These are phyloP conservation scores for Halcyon leucocephala DNA, from an alignment of 2,797 vertebrate species.

Conservation along the genomic window DNA sequence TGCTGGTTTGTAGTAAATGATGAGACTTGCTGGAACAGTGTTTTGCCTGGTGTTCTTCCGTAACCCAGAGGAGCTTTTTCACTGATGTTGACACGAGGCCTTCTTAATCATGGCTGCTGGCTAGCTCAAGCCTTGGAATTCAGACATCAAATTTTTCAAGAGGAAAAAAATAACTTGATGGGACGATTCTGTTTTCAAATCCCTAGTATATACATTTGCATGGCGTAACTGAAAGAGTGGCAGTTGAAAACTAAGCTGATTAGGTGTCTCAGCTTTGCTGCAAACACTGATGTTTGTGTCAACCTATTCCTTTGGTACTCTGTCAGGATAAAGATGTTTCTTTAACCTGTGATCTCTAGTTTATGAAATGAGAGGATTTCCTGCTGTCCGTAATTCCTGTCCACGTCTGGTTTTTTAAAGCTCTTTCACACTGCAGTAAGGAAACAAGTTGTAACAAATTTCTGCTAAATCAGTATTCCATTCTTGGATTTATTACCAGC, in stretches of 20 bases:
- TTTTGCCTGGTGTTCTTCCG: not conserved
- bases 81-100: not conserved
- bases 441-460: not conserved
- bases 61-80: not conserved
- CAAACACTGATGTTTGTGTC: not conserved
- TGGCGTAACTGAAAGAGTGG: not conserved
- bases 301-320: not conserved
- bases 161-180: not conserved
- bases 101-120: not conserved
- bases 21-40: accelerated
- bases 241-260: not conserved
- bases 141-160: not conserved
- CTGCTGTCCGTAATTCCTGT: not conserved
- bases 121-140: not conserved
- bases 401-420: not conserved
- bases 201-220: not conserved
- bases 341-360: not conserved
- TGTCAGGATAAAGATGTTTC: not conserved
- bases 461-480: not conserved
- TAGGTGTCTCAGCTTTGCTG: not conserved
- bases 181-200: not conserved
- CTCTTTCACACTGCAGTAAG: not conserved
- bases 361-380: conserved; percentile 44
- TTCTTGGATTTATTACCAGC: not conserved
- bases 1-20: not conserved